These are phyloP conservation scores for Nicator chloris DNA, from an alignment of 2,113 vertebrate genomes.

Conservation along the genomic window DNA sequence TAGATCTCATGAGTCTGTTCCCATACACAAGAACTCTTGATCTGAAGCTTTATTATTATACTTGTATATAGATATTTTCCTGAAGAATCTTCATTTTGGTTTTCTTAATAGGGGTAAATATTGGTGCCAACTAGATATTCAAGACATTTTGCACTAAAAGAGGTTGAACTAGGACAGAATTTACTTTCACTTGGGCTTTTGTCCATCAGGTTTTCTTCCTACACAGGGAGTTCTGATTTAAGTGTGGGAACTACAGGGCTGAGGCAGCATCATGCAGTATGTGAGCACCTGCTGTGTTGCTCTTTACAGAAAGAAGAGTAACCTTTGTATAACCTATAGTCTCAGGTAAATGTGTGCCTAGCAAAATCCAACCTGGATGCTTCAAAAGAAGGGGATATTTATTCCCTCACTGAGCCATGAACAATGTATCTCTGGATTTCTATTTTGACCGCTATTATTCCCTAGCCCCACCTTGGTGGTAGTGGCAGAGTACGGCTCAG, in stretches of 20 bases:
- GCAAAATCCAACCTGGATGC: background rate
- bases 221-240: background rate
- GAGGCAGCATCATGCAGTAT: background rate
- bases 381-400: background rate
- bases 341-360: background rate
- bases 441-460: background rate
- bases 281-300: background rate
- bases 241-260: background rate
- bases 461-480: background rate
- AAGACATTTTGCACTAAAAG: background rate
- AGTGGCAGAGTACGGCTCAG: background rate
- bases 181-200: background rate
- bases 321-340: background rate
- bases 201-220: background rate
- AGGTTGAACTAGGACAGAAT: background rate
- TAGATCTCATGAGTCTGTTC: background rate
- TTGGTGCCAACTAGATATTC: background rate
- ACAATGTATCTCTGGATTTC: background rate
- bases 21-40: background rate
- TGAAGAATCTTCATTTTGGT: background rate
- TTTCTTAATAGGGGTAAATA: background rate
- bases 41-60: background rate
- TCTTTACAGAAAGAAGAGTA: background rate
- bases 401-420: background rate
- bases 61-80: background rate